Conservation (phyloP, 2,797 vertebrate species). For the Ciconia nigra region DNA sequence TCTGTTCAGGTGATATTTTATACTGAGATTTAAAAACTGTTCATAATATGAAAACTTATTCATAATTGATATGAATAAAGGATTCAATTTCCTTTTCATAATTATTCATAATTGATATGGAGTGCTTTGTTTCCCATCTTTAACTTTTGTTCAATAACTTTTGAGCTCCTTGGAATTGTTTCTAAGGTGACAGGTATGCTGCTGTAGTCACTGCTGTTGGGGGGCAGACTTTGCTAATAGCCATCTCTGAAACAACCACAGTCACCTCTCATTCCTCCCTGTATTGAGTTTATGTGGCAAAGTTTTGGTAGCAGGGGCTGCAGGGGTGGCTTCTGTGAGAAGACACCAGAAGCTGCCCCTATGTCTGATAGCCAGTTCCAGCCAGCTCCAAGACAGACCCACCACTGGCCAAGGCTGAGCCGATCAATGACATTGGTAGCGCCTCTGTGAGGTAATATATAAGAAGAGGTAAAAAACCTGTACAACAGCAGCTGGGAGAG, state of each 20-base stretch:
- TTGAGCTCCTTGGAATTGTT: not conserved
- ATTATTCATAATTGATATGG: not conserved
- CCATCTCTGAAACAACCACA: not conserved
- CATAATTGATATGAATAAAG: no score
- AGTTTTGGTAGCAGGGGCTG: not conserved
- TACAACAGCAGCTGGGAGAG: not conserved
- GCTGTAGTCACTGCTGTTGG: not conserved
- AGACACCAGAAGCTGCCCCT: not conserved
- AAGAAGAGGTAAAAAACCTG: not conserved
- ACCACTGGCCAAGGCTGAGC: no score
- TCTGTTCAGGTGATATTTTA: not conserved
- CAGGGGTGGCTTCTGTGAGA: not conserved
- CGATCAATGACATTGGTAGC: accelerated
- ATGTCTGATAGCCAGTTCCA: not conserved
- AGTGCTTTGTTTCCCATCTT: not conserved
- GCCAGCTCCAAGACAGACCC: not conserved
- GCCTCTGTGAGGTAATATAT: not conserved
- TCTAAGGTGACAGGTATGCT: not conserved
- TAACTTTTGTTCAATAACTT: not conserved
- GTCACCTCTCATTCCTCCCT: not conserved
- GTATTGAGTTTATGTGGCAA: not conserved
- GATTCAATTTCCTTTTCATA: no score
- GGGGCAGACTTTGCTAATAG: not conserved
- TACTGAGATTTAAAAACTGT: not conserved
- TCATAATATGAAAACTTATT: not conserved